Evolutionary conservation across 2,888 invertebrate genomes (phyloP), one percentile per base, ranked within the genome.

Genomic region (Cactoblastis cactorum): DNA sequence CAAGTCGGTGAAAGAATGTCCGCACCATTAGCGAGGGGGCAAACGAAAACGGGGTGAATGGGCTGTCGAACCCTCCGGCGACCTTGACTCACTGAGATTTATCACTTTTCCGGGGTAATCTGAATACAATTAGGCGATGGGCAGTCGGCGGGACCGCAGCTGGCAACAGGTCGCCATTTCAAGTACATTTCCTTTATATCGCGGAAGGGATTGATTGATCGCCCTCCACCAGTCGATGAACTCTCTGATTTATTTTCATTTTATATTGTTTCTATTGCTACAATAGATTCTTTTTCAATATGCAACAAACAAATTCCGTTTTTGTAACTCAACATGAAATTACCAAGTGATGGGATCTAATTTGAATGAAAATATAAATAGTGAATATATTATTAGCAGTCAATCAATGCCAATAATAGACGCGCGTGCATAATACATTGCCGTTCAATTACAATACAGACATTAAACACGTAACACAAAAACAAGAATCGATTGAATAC

Each of bases 31-130:
- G 77, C 67, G 74, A 76, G 83, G 83, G 85, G 83, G 80, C 74
- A 75, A 75, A 73, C 77, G 76, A 58, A 71, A 81, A 84, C 80
- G 81, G 85, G 86, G 87, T 85, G 83, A 85, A 84, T 80, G 83
- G 76, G 80, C 81, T 82, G 83, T 84, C 83, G 82, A 86, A 87
- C 85, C 86, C 84, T 83, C 83, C 74, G 72, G 53, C 77, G 87
- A 86, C 88, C 88, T 88, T 87, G 88, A 86, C 85, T 81, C 75
- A 65, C 70, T 65, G 76, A 82, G 81, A 85, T 85, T 84, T 84
- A 86, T 85, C 83, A 84, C 83, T 82, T 79, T 84, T 84, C 83
- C 79, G 77, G 78, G 74, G 81, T 83, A 81, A 84, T 86, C 82
- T 84, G 83, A 88, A 86, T 83, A 83, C 85, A 84, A 87, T 87